Evolutionary conservation across 2,888 invertebrate genomes (phyloP).

Genomic region (Neoscelio sp.): DNA sequence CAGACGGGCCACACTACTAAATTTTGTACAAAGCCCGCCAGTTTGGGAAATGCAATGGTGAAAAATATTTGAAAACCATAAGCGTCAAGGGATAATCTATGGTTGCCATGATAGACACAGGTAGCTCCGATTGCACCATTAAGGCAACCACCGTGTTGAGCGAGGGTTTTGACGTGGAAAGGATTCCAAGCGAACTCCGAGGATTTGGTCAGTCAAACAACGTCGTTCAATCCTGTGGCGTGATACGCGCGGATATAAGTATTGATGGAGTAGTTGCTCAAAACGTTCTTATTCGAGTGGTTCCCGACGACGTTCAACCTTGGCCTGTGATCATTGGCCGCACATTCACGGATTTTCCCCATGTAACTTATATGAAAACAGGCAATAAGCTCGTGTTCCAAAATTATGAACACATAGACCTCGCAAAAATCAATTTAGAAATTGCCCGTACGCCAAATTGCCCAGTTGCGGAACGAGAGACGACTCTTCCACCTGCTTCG

Average conservation of each 20-base stretch:
- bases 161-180: neutral
- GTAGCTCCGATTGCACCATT: constrained; percentile 68
- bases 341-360: constrained; percentile 7
- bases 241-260: neutral
- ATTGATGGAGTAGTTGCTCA: constrained; percentile 12
- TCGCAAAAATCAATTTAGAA: neutral
- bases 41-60: no score
- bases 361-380: neutral
- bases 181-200: neutral
- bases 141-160: constrained; percentile 52
- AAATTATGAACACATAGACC: neutral
- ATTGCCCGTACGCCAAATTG: no score
- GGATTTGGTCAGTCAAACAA: neutral
- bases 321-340: constrained; percentile 8
- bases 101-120: constrained; percentile 60
- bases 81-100: neutral
- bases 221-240: constrained; percentile 4
- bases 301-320: constrained; percentile 23
- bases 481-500: no score
- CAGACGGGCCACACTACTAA: neutral
- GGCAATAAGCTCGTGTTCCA: neutral
- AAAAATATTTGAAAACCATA: constrained; percentile 20
- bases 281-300: neutral
- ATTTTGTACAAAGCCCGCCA: constrained; percentile 15
- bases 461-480: no score